A percentile compares a stretch with the other conserved stretches of the same genome.
Evolutionary conservation across 2,888 invertebrate species (phyloP).

Genomic region (Bugulina stolonifera): DNA sequence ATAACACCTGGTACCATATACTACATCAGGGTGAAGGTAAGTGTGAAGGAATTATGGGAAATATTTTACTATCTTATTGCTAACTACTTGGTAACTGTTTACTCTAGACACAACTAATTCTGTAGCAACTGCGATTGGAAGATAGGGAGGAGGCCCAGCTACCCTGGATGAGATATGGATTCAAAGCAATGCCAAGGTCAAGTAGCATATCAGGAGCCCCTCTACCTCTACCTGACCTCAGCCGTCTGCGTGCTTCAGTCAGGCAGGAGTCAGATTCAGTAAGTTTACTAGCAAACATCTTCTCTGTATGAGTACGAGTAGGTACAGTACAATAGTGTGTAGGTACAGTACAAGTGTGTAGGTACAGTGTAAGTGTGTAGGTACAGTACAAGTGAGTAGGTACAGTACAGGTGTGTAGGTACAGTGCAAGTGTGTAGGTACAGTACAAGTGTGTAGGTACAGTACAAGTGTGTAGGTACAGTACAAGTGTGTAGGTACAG

Average conservation of each 20-base stretch:
- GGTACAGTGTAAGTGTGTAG: too few species aligned
- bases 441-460: too few species aligned
- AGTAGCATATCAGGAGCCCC: background rate
- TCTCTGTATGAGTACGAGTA: too few species aligned
- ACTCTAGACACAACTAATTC: conserved; percentile 9
- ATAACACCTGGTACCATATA: background rate
- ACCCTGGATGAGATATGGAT: background rate
- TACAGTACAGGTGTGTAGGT: too few species aligned
- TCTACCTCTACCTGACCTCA: background rate
- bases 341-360: too few species aligned
- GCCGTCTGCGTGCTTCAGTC: background rate
- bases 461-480: too few species aligned
- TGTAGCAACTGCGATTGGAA: background rate
- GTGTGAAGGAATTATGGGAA: background rate
- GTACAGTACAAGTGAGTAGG: too few species aligned
- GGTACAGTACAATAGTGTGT: too few species aligned
- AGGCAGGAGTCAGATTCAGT: background rate
- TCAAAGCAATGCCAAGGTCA: background rate
- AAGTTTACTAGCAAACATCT: too few species aligned
- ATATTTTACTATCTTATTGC: background rate
- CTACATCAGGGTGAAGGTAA: conserved; percentile 13
- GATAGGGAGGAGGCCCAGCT: background rate
- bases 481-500: too few species aligned
- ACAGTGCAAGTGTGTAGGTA: too few species aligned
- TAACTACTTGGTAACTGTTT: background rate